Conservation (phyloP, 2,797 vertebrate species). For the Darevskia nairensis region DNA sequence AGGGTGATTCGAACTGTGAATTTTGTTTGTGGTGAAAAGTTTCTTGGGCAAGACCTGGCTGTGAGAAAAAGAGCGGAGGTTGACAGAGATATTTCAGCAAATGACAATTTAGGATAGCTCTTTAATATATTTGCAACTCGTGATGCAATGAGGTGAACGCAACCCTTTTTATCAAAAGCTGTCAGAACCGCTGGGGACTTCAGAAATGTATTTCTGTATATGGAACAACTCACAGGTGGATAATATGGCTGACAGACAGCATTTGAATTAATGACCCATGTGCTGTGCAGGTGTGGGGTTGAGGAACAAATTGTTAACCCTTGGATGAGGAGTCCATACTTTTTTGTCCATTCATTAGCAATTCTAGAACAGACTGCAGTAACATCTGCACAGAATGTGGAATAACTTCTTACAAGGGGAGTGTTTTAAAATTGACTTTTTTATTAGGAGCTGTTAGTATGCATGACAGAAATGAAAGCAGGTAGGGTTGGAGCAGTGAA, state of each 20-base stretch:
- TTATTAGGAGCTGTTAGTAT: background rate
- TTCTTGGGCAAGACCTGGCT: background rate
- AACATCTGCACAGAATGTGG: background rate
- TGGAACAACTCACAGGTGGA: background rate
- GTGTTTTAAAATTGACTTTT: background rate
- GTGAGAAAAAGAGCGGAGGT: background rate
- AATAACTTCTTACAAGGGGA: background rate
- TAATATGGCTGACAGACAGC: background rate
- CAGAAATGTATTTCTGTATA: background rate
- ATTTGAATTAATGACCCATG: background rate
- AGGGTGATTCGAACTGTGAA: background rate
- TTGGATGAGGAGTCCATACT: background rate
- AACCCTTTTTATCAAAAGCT: background rate
- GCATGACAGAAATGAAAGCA: background rate
- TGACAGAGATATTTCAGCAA: background rate
- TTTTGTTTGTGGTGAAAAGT: background rate
- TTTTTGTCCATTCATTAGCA: background rate
- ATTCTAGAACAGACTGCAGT: background rate
- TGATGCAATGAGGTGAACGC: background rate
- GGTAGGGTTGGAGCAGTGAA: background rate
- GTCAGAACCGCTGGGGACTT: background rate
- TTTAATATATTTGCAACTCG: background rate
- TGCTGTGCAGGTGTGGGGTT: background rate
- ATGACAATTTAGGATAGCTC: background rate
- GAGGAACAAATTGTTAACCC: background rate